phyloP scores from a whole-genome alignment of 2,888 invertebrate genomes.

The Salticus scenicus region DNA sequence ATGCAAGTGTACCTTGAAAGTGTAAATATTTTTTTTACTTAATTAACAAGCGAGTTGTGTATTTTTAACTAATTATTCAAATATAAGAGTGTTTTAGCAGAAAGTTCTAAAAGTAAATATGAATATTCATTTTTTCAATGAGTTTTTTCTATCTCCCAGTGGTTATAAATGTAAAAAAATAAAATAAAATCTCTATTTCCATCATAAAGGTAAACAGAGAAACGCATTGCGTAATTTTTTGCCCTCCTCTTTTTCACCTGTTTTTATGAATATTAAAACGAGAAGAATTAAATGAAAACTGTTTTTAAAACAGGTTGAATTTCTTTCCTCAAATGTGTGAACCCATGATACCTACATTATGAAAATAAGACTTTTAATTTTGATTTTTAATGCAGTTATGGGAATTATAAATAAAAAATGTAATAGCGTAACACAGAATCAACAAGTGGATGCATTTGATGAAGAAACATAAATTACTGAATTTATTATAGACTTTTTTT shows the following conservation, averaged over 20 bases:
- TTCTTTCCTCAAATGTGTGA: slow-evolving; percentile 63
- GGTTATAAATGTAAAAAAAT: slow-evolving; percentile 24
- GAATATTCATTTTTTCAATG: slow-evolving; percentile 69
- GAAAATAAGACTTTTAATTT: slow-evolving; percentile 55
- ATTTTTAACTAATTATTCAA: slow-evolving; percentile 64
- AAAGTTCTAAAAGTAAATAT: slow-evolving; percentile 24
- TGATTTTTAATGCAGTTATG: slow-evolving; percentile 44
- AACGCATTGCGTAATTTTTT: slow-evolving; percentile 8
- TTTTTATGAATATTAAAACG: slow-evolving; percentile 68
- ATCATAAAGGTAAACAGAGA: slow-evolving; percentile 23
- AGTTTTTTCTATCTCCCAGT: slow-evolving; percentile 39
- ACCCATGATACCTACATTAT: slow-evolving; percentile 4
- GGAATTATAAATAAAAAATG: slow-evolving; percentile 8
- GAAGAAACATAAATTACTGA: too few relatives aligned
- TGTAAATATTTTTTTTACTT: slow-evolving; percentile 11
- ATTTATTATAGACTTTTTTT: too few relatives aligned
- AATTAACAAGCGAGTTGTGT: slow-evolving; percentile 44
- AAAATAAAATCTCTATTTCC: slow-evolving; percentile 39
- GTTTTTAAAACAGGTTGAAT: slow-evolving; percentile 43
- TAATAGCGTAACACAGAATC: neutral
- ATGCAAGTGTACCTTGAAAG: slow-evolving; percentile 21
- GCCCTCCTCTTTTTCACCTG: slow-evolving; percentile 23
- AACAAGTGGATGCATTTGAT: neutral
- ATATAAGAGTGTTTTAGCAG: slow-evolving; percentile 31
- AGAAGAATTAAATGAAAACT: slow-evolving; percentile 31